Percentiles rank a stretch among this genome's conserved stretches.
Evolutionary conservation across 2,797 vertebrate genomes (phyloP).

Genomic region (Phyllotis vaccarum): DNA sequence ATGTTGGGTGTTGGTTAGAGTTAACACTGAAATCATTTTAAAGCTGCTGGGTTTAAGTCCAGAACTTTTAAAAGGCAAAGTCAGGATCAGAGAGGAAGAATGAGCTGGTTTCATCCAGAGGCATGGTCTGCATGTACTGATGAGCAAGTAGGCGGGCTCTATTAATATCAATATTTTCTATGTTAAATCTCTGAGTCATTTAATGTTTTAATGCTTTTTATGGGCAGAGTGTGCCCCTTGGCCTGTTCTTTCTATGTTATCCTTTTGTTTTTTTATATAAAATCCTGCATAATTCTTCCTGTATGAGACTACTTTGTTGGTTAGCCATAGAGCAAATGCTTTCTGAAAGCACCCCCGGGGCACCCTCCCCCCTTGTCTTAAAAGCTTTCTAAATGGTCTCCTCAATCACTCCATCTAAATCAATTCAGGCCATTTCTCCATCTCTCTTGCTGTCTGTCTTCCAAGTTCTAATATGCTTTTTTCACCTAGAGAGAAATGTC

Average conservation of each 20-base stretch:
- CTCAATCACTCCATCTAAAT: background rate
- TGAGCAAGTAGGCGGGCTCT: slow-evolving; percentile 46
- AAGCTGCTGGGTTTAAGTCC: background rate
- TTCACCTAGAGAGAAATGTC: background rate
- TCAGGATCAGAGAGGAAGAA: background rate
- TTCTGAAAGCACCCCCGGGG: slow-evolving; percentile 20
- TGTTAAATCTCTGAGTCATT: slow-evolving; percentile 66
- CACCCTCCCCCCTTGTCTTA: slow-evolving; percentile 44
- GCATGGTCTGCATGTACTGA: slow-evolving; percentile 9
- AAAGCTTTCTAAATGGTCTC: background rate
- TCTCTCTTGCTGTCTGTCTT: slow-evolving; percentile 12
- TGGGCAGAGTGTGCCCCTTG: background rate
- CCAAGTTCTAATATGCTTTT: slow-evolving; percentile 13
- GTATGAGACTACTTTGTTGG: background rate
- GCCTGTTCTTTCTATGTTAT: slow-evolving; percentile 45
- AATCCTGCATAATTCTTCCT: slow-evolving; percentile 8
- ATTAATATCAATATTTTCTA: slow-evolving; percentile 24
- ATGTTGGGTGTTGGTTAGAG: background rate
- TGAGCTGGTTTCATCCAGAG: background rate
- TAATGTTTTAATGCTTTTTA: slow-evolving; percentile 69
- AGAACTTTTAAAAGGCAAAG: background rate
- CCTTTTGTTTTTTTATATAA: slow-evolving; percentile 27
- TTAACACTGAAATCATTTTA: slow-evolving; percentile 36
- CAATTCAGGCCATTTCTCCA: background rate
- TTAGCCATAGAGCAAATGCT: background rate